Base-by-base conservation (phyloP, 1,140 invertebrate genomes). In the Asbolus verrucosus region DNA sequence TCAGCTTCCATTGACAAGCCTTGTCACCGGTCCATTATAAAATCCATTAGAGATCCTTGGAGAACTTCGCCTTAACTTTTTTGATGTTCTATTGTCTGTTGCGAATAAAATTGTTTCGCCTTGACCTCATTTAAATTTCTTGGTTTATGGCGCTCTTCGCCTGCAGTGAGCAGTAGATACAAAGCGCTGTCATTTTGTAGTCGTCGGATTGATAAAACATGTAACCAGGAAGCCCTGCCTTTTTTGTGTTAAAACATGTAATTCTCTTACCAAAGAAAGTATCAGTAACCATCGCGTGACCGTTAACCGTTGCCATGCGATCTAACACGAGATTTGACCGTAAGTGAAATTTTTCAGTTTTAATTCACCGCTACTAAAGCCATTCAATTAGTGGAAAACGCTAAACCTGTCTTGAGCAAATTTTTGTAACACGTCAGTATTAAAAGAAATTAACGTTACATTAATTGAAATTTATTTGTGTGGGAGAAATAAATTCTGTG, bases 161-260 rank as follows among this genome's bases (percentile, higher is more conserved):
- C 6, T 54, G 46, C 21, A 54, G 11, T 11, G 46, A 36, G 33
- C 33, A 27, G 8, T 8, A 3, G 33, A 30, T 8, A 30, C 9
- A 30, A 30, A 30, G 46, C 46, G 46, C 27, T 54, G 46, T 19
- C 46, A 21, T 54, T 54, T 54, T 46, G 41, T 46, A 46, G 19
- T 8, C 9, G 46, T 14, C 14, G 27, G 27, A 8, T 14, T 27
- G 46, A 54, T 54, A 54, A 24, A 24, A 54, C 46, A 39, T 21
- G 21, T 63, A 59, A 39, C 39, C 27, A 63, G 61, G 33, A 63
- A 63, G 61, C 33, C 39, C 33, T 38, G 14, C 33, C 36, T 21
- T 63, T 63, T 63, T 63, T 41, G 33, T 63, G 61, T 63, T 63
- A 21, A 31, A 63, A 63, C 61, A 63, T 63, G 61, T 63, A 63